Conservation (phyloP, 2,888 invertebrate species). For the Digitonthophagus gazella region DNA sequence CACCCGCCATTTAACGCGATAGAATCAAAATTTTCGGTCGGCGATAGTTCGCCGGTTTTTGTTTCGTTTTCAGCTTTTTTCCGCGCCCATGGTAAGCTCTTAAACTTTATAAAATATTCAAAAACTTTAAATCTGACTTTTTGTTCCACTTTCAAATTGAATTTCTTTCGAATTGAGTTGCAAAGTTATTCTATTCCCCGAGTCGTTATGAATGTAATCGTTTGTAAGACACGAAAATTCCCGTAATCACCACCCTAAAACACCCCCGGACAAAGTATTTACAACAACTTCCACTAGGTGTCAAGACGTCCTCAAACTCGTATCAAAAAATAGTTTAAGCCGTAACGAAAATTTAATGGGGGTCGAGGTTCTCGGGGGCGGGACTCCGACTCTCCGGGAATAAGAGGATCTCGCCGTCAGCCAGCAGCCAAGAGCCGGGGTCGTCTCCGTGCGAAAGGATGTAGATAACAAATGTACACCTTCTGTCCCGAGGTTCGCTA, state of each 20-base stretch:
- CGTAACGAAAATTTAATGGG: background rate
- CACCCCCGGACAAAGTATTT: background rate
- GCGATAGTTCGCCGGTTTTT: background rate
- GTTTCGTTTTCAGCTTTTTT: background rate
- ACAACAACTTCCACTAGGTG: background rate
- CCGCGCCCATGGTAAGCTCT: background rate
- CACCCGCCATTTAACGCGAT: background rate
- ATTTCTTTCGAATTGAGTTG: background rate
- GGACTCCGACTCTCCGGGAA: background rate
- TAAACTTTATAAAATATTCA: background rate
- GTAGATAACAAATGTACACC: constrained; percentile 17
- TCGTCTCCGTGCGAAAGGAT: constrained; percentile 6
- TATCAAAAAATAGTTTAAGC: background rate
- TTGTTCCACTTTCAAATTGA: background rate
- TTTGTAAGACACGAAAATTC: background rate
- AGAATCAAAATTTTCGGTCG: background rate
- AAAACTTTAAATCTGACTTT: background rate
- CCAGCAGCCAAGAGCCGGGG: background rate
- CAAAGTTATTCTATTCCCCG: background rate
- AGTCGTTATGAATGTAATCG: background rate
- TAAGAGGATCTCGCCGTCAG: background rate
- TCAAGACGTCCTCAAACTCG: background rate
- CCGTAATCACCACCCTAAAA: background rate
- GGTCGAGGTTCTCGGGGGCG: background rate
- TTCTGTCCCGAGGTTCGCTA: constrained; percentile 12